A percentile compares a stretch with the other conserved stretches of the same genome.
Conservation (phyloP, 2,797 vertebrate genomes). For the Menidia menidia region DNA sequence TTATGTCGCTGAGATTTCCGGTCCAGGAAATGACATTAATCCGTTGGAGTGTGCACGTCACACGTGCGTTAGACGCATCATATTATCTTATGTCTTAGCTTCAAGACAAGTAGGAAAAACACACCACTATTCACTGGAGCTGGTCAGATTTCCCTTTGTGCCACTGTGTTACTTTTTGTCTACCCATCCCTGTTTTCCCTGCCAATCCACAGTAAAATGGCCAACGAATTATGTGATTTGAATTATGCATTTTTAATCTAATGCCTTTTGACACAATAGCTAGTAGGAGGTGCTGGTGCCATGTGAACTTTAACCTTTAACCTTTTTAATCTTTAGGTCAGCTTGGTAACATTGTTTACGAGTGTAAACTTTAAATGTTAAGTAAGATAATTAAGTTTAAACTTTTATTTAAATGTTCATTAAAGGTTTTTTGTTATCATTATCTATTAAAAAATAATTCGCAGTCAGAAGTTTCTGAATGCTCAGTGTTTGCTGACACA, state of each 20-base stretch:
- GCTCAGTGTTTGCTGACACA: slow-evolving; percentile 45
- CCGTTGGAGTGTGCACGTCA: slow-evolving; percentile 33
- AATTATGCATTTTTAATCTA: not conserved
- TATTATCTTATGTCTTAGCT: slow-evolving; percentile 61
- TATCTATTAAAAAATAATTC: no score
- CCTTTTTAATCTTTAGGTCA: not conserved
- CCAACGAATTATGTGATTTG: slow-evolving; percentile 13
- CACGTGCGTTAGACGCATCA: slow-evolving; percentile 45
- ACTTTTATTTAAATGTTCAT: no score
- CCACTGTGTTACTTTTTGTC: slow-evolving; percentile 1
- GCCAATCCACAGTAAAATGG: slow-evolving; percentile 23
- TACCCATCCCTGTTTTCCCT: slow-evolving; percentile 17
- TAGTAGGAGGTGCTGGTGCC: no score
- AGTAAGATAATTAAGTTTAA: not conserved
- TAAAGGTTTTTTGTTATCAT: no score
- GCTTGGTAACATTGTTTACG: not conserved
- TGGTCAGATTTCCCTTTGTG: slow-evolving; percentile 22
- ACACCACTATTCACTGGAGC: slow-evolving; percentile 55
- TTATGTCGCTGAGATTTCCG: slow-evolving; percentile 17
- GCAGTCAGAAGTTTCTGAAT: slow-evolving; percentile 22
- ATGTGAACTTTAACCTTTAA: no score
- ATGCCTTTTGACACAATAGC: not conserved
- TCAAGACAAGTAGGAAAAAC: slow-evolving; percentile 58
- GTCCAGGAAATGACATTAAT: slow-evolving; percentile 32
- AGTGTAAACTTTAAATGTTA: slow-evolving; percentile 7